Base-by-base conservation (phyloP, 2,888 invertebrate species). In the Phaonia tiefii region DNA sequence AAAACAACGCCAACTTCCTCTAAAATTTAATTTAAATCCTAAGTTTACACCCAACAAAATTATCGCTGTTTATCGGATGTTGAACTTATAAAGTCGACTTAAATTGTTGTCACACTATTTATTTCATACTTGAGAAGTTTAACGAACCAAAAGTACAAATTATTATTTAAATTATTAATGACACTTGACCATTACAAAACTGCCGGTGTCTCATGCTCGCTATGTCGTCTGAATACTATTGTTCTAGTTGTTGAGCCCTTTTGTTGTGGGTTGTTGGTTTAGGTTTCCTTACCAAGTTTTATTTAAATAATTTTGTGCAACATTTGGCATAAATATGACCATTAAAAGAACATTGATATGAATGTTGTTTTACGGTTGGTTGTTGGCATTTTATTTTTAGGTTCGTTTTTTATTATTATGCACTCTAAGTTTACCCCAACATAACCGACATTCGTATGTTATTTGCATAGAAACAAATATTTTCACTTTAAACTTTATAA, bases 301-400 rank as follows among this genome's bases (percentile, higher is more conserved):
- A 63, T 65, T 3, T 31, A 22, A 11, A 22, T 54, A 54, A 54
- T 75, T 44, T 75, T 77, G 75, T 77, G 63, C 69, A 83, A 83
- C 84, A 85, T 83, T 86, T 86, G 85, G 84, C 84, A 84, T 83
- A 85, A 86, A 85, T 83, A 84, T 82, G 83, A 80, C 85, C 85
- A 86, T 86, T 86, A 85, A 85, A 85, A 83, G 84, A 84, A 83
- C 85, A 85, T 85, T 85, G 84, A 84, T 85, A 85, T 83, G 83
- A 75, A 81, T 79, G 77, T 80, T 78, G 75, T 70, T 70, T 70
- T 63, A 63, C 46, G 42, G 20, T 51, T 20, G 37, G 42, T 42
- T 54, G 20, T 10, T 42, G 42, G 7, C 11, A 13, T 37, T 5
- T 56, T 56, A 13, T 11, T 66, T 67, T 58, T 17, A 25, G 37